A percentile compares a stretch with the other conserved stretches of the same genome.
Conservation (phyloP, 2,888 invertebrate species). For the Dendrolimus houi region DNA sequence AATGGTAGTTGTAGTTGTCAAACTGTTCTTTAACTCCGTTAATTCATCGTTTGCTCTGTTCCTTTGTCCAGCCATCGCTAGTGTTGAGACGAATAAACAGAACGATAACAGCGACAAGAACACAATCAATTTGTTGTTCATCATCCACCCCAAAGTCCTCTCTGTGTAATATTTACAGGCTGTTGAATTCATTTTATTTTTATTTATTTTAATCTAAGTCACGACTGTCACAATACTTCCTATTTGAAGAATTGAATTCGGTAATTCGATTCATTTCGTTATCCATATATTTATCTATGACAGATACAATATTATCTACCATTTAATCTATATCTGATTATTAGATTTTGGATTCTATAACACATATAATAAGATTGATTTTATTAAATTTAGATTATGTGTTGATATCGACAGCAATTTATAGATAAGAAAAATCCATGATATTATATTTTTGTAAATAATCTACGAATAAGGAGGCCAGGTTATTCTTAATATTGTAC, state of each 20-base stretch:
- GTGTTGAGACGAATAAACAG: constrained; percentile 51
- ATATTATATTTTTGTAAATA: background rate
- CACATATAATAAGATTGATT: background rate
- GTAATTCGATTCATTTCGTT: constrained; percentile 7
- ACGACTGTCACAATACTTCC: constrained; percentile 6
- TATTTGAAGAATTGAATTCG: background rate
- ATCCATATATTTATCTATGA: constrained; percentile 12
- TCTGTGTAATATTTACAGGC: constrained; percentile 46
- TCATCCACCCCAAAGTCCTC: constrained; percentile 42
- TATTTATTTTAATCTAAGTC: constrained; percentile 5
- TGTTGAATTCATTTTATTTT: constrained; percentile 22
- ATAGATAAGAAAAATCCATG: background rate
- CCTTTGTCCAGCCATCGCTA: constrained; percentile 46
- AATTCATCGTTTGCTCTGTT: constrained; percentile 32
- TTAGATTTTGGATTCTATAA: too few relatives aligned
- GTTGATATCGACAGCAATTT: background rate
- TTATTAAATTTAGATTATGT: background rate
- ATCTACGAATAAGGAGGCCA: too few relatives aligned
- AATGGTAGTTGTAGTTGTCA: constrained; percentile 2
- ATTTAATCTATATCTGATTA: background rate
- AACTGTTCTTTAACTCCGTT: constrained; percentile 19
- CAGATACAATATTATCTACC: constrained; percentile 9
- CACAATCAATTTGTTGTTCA: constrained; percentile 59
- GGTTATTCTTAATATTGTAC: too few relatives aligned
- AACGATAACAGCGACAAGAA: constrained; percentile 47